phyloP scores from a whole-genome alignment of 2,113 vertebrate genomes.

The Osmerus mordax region DNA sequence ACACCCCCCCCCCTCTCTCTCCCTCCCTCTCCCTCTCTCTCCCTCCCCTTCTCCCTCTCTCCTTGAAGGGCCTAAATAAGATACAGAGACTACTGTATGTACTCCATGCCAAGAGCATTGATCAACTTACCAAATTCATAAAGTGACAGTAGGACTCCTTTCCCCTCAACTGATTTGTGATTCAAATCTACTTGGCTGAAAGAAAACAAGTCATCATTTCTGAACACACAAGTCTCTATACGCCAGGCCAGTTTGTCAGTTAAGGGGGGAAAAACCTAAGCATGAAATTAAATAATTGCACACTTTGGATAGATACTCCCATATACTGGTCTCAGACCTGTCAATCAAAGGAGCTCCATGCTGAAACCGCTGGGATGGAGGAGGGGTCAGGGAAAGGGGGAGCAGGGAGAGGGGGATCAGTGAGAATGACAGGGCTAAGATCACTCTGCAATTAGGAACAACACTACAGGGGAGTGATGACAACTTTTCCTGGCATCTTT shows the following conservation, averaged over 20 bases:
- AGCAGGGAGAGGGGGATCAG: constrained; percentile 1
- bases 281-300: constrained; percentile 60
- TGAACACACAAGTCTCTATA: not conserved
- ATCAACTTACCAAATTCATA: too few relatives aligned
- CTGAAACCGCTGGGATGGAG: constrained; percentile 17
- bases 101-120: too few relatives aligned
- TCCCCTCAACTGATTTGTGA: too few relatives aligned
- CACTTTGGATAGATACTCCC: constrained; percentile 31
- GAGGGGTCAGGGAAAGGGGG: not conserved
- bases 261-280: constrained; percentile 46
- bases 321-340: too few relatives aligned
- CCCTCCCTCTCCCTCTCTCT: not conserved
- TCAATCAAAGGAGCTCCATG: not conserved
- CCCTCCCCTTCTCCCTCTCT: not conserved
- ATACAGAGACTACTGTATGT: too few relatives aligned
- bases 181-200: too few relatives aligned
- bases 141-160: too few relatives aligned
- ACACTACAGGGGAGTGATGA: not conserved
- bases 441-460: not conserved
- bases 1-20: not conserved
- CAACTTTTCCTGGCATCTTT: not conserved
- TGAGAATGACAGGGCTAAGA: not conserved
- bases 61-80: too few relatives aligned
- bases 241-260: constrained; percentile 51
- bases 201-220: constrained; percentile 21